Evolutionary conservation across 2,797 vertebrate genomes (phyloP), one percentile per base, ranked within the genome.

Genomic region (Esox lucius): DNA sequence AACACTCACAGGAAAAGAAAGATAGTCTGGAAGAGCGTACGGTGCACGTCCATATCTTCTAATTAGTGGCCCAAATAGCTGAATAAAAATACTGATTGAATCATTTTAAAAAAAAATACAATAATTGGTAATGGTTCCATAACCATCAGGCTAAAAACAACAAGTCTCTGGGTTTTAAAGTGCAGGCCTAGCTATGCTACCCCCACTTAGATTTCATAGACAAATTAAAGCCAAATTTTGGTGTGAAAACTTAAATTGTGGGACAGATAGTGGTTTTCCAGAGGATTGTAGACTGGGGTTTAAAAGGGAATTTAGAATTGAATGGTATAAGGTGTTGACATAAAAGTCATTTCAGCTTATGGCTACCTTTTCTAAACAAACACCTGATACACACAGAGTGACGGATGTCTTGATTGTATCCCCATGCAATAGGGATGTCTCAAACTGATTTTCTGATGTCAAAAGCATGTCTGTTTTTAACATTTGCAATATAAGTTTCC

Each of bases 131-230:
- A 89, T 88, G 89, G 87, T 84, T 88, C 75, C 75, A 76, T 83
- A 39, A 74, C 22, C 56, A 72, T 78, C 53, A 72, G 80, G 15
- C 28, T 69, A 76, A 81, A 85, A 85, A 89, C 42, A 91, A 90
- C 90, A 87, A 82, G 86, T 88, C 87, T 90, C 88, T 87, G 91
- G 88, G 87, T 91, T 91, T 88, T 84, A 80, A 88, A 91, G 83
- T 75, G 78, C 81, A 61, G 22, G 78, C 75, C 48, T 59, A 73
- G 51, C 31, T 76, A 59, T 35, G 28, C 48, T 68, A 70, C 73
- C n/a, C 33, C 76, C 31, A 78, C 80, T 85, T 72, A 85, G 86
- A 87, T 88, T 86, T 88, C 86, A 81, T 71, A 75, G 33, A 65
- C 48, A 64, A 86, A 90, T 91, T 83, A 87, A 82, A 83, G 71